Evolutionary conservation across 92 coral and sea anemone genomes (phyloP).

Genomic region (Porites rus): DNA sequence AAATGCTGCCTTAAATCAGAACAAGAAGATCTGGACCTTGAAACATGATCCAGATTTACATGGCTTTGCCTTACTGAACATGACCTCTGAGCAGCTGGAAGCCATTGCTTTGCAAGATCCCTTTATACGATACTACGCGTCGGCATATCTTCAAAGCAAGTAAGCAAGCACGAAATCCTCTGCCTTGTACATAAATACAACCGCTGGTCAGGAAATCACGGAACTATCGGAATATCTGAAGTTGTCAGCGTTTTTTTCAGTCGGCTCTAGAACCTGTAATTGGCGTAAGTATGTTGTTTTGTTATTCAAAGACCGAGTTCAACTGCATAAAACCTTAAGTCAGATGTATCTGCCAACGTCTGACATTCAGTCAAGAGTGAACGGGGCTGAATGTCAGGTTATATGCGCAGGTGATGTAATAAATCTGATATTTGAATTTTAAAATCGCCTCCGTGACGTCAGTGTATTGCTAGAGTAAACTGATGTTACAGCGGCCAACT

Average conservation of each 20-base stretch:
- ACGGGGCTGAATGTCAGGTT: too few species aligned
- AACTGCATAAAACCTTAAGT: too few species aligned
- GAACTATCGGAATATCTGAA: constrained; percentile 7
- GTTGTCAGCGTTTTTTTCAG: constrained; percentile 13
- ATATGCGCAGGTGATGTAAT: too few species aligned
- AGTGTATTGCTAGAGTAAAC: too few species aligned
- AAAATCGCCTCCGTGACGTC: too few species aligned
- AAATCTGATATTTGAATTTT: too few species aligned
- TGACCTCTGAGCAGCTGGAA: constrained; percentile 19
- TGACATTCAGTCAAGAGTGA: background rate
- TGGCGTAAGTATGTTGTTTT: constrained; percentile 13
- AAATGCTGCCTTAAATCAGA: constrained; percentile 2
- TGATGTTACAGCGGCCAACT: too few species aligned
- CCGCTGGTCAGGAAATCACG: constrained; percentile 10
- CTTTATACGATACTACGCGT: background rate
- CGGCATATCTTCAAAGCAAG: background rate
- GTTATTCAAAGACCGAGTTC: background rate
- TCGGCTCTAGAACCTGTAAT: constrained; percentile 9
- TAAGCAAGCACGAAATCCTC: background rate
- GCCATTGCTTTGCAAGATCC: constrained; percentile 9
- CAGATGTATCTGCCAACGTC: background rate
- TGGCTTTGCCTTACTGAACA: constrained; percentile 30
- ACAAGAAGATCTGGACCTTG: background rate
- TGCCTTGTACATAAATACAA: background rate
- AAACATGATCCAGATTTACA: background rate